Evolutionary conservation across 2,797 vertebrate species (phyloP).

Genomic region (Zenarchopterus dispar): DNA sequence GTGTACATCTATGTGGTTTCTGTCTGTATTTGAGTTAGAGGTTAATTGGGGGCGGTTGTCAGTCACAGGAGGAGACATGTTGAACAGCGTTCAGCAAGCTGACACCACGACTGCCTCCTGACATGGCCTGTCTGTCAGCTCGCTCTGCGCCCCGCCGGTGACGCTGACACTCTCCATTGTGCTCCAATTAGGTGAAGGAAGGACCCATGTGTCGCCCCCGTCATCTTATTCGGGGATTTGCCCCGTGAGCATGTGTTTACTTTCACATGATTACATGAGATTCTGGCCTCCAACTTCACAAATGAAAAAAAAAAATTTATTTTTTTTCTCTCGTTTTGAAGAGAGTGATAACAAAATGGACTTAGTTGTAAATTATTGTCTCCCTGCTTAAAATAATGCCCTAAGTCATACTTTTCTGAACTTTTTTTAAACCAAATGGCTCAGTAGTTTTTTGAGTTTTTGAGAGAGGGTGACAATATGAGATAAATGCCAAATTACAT

Average conservation of each 20-base stretch:
- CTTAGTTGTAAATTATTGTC: too few species aligned
- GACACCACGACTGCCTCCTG: conserved; percentile 59
- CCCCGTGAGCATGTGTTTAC: conserved; percentile 58
- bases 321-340: neutral
- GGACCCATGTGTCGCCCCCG: conserved; percentile 49
- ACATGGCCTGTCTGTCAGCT: conserved; percentile 70
- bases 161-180: conserved; percentile 62
- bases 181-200: conserved; percentile 68
- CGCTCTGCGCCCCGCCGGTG: conserved; percentile 50
- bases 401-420: too few species aligned
- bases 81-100: conserved; percentile 59
- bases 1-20: conserved; percentile 56
- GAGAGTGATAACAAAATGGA: too few species aligned
- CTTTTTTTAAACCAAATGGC: too few species aligned
- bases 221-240: conserved; percentile 56
- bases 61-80: conserved; percentile 66
- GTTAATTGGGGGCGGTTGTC: conserved; percentile 77
- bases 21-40: conserved; percentile 49
- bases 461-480: too few species aligned
- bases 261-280: conserved; percentile 57
- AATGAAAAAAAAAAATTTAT: neutral
- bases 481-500: too few species aligned
- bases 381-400: too few species aligned
- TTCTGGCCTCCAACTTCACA: conserved; percentile 5
- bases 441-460: too few species aligned